A percentile compares a stretch with the other conserved stretches of the same genome.
Conservation (phyloP, 2,113 vertebrate species). For the Brienomyrus brachyistius region DNA sequence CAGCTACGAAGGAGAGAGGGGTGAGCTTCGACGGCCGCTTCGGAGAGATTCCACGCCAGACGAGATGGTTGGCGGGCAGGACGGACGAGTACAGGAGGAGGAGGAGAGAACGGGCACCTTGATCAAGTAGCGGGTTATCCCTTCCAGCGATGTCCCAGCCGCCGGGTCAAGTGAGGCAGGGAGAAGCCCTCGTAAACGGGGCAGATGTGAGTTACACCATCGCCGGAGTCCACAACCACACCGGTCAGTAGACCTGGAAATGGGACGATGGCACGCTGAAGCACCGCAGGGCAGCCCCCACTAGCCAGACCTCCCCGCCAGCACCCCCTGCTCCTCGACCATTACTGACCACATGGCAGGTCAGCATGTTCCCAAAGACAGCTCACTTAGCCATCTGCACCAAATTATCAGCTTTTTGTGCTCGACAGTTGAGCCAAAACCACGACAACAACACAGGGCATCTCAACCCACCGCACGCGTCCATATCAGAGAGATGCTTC, state of each 20-base stretch:
- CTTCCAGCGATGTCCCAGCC: constrained; percentile 94
- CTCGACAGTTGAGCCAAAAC: neutral
- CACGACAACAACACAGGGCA: neutral
- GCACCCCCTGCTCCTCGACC: neutral
- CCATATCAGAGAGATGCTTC: neutral
- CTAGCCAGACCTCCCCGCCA: neutral
- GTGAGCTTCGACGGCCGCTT: neutral
- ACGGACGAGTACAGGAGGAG: neutral
- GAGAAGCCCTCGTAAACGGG: constrained; percentile 98
- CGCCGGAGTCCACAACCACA: constrained; percentile 94
- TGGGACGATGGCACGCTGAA: neutral
- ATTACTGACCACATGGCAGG: constrained; percentile 4
- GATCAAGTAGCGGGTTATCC: constrained; percentile 94
- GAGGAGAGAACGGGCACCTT: constrained; percentile 57
- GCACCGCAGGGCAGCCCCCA: neutral
- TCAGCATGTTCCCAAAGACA: neutral
- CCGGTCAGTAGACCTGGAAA: constrained; percentile 82
- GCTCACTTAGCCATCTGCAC: neutral
- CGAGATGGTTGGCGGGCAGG: neutral
- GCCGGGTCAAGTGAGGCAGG: constrained; percentile 88
- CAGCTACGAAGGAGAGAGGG: constrained; percentile 54
- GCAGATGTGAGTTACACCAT: constrained; percentile 94
- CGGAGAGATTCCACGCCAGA: neutral
- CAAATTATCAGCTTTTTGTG: neutral
- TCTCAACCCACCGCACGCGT: neutral